Conservation (phyloP, 2,888 invertebrate genomes). For the Heliconius charithonia region DNA sequence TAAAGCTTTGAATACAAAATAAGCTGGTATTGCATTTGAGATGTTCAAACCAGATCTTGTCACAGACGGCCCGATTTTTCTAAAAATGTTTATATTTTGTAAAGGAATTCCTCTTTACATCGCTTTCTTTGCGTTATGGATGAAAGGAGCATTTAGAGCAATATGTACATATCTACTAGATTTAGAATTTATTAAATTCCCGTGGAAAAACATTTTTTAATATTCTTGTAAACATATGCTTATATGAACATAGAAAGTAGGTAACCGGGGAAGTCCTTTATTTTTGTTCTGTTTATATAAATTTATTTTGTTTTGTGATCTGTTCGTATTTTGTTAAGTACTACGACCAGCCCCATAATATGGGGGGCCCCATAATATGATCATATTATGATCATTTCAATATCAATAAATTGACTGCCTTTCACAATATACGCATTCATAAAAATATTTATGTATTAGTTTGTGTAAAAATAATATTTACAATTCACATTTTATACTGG, state of each 20-base stretch:
- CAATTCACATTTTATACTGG: too few species aligned
- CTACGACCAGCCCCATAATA: too few species aligned
- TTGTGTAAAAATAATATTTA: too few species aligned
- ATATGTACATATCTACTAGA: slow-evolving; percentile 2
- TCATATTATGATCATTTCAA: too few species aligned
- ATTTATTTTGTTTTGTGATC: too few species aligned
- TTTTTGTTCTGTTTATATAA: not conserved
- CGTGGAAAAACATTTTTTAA: not conserved
- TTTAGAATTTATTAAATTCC: not conserved
- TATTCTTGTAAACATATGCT: not conserved
- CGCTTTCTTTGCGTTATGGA: slow-evolving; percentile 25
- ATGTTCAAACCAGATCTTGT: slow-evolving; percentile 48
- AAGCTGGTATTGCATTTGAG: slow-evolving; percentile 59
- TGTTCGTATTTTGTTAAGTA: too few species aligned
- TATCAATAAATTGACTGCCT: not conserved
- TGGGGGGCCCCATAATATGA: too few species aligned
- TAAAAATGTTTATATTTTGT: slow-evolving; percentile 45
- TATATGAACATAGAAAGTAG: not conserved
- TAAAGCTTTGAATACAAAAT: slow-evolving; percentile 61
- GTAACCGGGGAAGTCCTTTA: not conserved
- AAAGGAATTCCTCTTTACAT: slow-evolving; percentile 37
- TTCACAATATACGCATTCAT: too few species aligned
- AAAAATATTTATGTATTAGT: too few species aligned
- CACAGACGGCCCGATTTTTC: slow-evolving; percentile 38
- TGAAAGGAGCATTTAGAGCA: slow-evolving; percentile 17